Evolutionary conservation across 2,888 invertebrate genomes (phyloP), one percentile per base, ranked within the genome.

Genomic region (Mesorhabditis belari): DNA sequence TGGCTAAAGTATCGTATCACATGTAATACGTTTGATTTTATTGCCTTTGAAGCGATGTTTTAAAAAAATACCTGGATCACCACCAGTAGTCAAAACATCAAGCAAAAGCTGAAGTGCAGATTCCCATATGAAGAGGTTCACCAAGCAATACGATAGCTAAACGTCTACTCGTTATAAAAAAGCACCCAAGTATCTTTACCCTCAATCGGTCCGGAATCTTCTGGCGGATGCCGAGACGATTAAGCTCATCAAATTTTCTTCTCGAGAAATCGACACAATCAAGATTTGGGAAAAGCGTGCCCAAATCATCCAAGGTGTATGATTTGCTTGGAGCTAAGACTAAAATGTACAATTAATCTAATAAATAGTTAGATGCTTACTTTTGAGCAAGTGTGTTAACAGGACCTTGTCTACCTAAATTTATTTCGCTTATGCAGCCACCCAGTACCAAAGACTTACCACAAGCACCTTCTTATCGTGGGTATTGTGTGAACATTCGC

Each of bases 111-210:
- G 87, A 28, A 85, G 82, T n/a, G 86, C 84, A 2, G 87, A 86
- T 81, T 88, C 87, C 87, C 87, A 88, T n/a, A 74, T 84, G 83
- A 29, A 85, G 83, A 1, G 87, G 87, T 70, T 88, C 87, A n/a
- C 87, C 87, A 71, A 87, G 85, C 58, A 88, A 80, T 63, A 87
- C 83, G 25, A 88, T 82, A 54, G 86, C 87, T 83, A 56, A 17
- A 73, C 66, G n/a, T n/a, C n/a, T n/a, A n/a, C n/a, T n/a, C n/a
- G n/a, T n/a, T n/a, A n/a, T n/a, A n/a, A n/a, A n/a, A n/a, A n/a
- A n/a, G n/a, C n/a, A n/a, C n/a, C n/a, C n/a, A n/a, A n/a, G n/a
- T n/a, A n/a, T n/a, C n/a, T n/a, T n/a, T n/a, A n/a, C n/a, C n/a
- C n/a, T n/a, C n/a, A n/a, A n/a, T n/a, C n/a, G n/a, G n/a, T n/a